phyloP scores from a whole-genome alignment of 2,888 invertebrate species.

The Tribolium freemani region DNA sequence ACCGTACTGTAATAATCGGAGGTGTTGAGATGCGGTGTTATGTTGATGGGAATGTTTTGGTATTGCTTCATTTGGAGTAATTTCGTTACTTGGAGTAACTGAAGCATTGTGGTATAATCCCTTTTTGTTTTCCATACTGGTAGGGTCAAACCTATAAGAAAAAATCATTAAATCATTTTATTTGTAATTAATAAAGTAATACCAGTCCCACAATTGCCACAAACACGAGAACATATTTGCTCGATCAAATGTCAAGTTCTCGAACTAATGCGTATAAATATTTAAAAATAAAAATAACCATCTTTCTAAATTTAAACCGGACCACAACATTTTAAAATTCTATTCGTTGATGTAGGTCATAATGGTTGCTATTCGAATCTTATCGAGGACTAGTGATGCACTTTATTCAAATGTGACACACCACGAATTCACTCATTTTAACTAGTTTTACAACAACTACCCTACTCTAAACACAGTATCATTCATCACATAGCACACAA shows the following conservation, averaged over 20 bases:
- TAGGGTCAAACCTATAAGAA: conserved; percentile 64
- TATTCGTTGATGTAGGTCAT: conserved; percentile 60
- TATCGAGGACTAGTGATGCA: conserved; percentile 26
- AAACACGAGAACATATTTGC: conserved; percentile 73
- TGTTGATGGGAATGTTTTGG: conserved; percentile 73
- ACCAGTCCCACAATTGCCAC: conserved; percentile 74
- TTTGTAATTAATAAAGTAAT: conserved; percentile 10
- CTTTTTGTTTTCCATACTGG: conserved; percentile 66
- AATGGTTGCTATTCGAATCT: conserved; percentile 48
- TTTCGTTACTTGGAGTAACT: conserved; percentile 51
- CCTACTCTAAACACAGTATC: conserved; percentile 10
- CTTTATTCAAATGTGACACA: conserved; percentile 18
- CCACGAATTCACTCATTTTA: conserved; percentile 10
- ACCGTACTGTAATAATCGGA: conserved; percentile 72
- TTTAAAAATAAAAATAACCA: conserved; percentile 48
- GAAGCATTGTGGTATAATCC: conserved; percentile 57
- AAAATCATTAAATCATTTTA: conserved; percentile 41
- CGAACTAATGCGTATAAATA: conserved; percentile 12
- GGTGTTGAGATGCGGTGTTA: conserved; percentile 71
- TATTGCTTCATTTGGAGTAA: conserved; percentile 54
- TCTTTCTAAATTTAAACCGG: conserved; percentile 41
- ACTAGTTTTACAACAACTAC: conserved; percentile 9
- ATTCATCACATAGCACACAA: conserved; percentile 14
- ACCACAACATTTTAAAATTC: conserved; percentile 52
- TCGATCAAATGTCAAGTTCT: conserved; percentile 42